phyloP scores from a whole-genome alignment of 1,140 invertebrate genomes.

The Drosophila nikananu region DNA sequence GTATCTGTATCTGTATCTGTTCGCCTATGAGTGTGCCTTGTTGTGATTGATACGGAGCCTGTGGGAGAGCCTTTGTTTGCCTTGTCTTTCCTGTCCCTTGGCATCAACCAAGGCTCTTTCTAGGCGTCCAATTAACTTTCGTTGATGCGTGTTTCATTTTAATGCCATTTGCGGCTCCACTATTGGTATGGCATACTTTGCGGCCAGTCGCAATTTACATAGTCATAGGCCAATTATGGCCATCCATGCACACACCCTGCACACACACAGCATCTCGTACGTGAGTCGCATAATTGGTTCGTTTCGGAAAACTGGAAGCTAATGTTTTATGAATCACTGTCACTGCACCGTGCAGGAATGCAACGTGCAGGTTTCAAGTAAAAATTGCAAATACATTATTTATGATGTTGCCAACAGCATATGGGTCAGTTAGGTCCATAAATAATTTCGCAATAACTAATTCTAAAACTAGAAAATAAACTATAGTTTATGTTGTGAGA shows the following conservation, averaged over 20 bases:
- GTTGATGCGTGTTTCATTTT: constrained; percentile 76
- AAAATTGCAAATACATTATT: constrained; percentile 39
- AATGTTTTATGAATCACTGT: constrained; percentile 41
- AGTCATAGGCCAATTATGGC: constrained; percentile 75
- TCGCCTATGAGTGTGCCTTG: constrained; percentile 35
- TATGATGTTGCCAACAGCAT: constrained; percentile 30
- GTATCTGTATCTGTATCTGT: constrained; percentile 28
- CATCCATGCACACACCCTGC: constrained; percentile 18
- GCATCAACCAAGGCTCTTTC: constrained; percentile 15
- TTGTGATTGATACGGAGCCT: constrained; percentile 73
- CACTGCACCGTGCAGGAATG: constrained; percentile 27
- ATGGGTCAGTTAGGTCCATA: constrained; percentile 9
- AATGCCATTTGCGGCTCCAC: constrained; percentile 49
- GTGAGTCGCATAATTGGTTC: constrained; percentile 70
- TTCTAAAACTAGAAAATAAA: constrained; percentile 14
- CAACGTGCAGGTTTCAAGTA: constrained; percentile 3
- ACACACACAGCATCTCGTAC: constrained; percentile 26
- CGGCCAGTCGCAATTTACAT: constrained; percentile 72
- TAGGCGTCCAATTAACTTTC: constrained; percentile 79
- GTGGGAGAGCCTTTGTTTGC: constrained; percentile 59
- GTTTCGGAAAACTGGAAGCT: constrained; percentile 22
- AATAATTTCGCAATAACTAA: constrained; percentile 18
- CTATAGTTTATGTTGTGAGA: constrained; percentile 12
- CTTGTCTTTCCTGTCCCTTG: constrained; percentile 12
- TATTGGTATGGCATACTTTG: constrained; percentile 75